Percentiles rank a stretch among this genome's conserved stretches.
Evolutionary conservation across 2,113 vertebrate species (phyloP).

Genomic region (Albula goreensis): DNA sequence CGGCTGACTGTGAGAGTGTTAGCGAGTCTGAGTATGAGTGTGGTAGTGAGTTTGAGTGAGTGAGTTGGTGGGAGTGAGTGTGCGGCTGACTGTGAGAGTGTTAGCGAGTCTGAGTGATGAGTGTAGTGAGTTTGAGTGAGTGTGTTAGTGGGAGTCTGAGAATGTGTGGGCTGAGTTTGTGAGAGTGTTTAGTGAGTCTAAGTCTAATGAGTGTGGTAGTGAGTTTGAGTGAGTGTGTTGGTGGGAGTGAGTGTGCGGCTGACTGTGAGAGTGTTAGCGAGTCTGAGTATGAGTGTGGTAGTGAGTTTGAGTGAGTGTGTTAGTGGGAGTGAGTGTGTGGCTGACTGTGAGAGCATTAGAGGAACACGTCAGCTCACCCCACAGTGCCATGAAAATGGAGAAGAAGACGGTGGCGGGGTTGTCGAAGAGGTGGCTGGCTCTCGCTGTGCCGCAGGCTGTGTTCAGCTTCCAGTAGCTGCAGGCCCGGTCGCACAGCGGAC

Average conservation of each 20-base stretch:
- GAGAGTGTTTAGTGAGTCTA: too few relatives aligned
- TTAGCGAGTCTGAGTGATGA: not conserved
- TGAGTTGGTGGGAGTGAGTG: not conserved
- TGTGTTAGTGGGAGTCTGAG: not conserved
- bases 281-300: not conserved
- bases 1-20: too few relatives aligned
- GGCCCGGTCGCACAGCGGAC: conserved; percentile 88
- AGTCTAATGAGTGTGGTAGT: not conserved
- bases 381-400: conserved; percentile 96
- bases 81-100: not conserved
- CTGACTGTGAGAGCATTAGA: not conserved
- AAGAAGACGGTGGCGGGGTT: conserved; percentile 98
- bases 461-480: conserved; percentile 97
- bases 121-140: not conserved
- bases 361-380: conserved; percentile 77
- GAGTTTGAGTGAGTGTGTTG: not conserved
- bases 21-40: not conserved
- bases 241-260: not conserved
- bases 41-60: not conserved
- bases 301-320: not conserved
- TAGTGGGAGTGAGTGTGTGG: not conserved
- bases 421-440: conserved; percentile 95
- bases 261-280: not conserved
- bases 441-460: conserved; percentile 86
- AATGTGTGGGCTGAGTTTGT: not conserved